Conservation (phyloP, 1,140 invertebrate genomes). For the Drosophila carrolli region DNA sequence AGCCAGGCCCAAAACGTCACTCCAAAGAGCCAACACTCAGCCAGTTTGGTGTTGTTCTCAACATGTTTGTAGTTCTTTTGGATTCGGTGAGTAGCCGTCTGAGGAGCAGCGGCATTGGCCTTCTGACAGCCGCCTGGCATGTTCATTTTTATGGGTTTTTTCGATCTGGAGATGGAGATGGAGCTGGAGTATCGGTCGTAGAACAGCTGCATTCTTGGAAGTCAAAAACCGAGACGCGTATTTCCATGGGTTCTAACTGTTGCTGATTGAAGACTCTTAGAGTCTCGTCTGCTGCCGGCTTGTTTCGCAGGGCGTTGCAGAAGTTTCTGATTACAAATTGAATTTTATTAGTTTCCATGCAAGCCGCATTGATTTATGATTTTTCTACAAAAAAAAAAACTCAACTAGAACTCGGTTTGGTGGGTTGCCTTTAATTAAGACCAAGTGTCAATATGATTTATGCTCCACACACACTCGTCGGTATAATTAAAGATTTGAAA, state of each 20-base stretch:
- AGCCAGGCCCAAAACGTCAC: slow-evolving; percentile 73
- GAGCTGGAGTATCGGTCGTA: slow-evolving; percentile 1
- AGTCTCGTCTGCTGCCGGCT: slow-evolving; percentile 4
- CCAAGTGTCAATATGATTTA: slow-evolving; percentile 74
- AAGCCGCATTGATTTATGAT: slow-evolving; percentile 77
- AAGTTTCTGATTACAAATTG: slow-evolving; percentile 75
- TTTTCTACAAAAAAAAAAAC: slow-evolving; percentile 41
- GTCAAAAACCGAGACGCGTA: slow-evolving; percentile 43
- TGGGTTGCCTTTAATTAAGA: slow-evolving; percentile 70
- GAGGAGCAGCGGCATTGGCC: slow-evolving; percentile 59
- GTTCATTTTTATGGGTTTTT: slow-evolving; percentile 69
- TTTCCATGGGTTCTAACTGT: slow-evolving; percentile 48
- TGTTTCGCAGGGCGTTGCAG: slow-evolving; percentile 68
- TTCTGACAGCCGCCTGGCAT: slow-evolving; percentile 75
- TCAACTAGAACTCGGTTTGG: slow-evolving; percentile 40
- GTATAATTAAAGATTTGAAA: slow-evolving; percentile 67
- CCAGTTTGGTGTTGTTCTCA: slow-evolving; percentile 41
- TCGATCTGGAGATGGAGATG: background rate
- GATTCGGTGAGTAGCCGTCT: slow-evolving; percentile 67
- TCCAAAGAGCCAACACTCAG: slow-evolving; percentile 62
- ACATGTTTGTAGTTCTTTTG: slow-evolving; percentile 31
- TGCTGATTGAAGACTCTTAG: slow-evolving; percentile 58
- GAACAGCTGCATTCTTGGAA: slow-evolving; percentile 72
- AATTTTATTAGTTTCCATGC: slow-evolving; percentile 74
- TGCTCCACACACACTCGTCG: slow-evolving; percentile 45